Evolutionary conservation across 2,113 vertebrate species (phyloP), one percentile per base, ranked within the genome.

Genomic region (Oncorhynchus kisutch): DNA sequence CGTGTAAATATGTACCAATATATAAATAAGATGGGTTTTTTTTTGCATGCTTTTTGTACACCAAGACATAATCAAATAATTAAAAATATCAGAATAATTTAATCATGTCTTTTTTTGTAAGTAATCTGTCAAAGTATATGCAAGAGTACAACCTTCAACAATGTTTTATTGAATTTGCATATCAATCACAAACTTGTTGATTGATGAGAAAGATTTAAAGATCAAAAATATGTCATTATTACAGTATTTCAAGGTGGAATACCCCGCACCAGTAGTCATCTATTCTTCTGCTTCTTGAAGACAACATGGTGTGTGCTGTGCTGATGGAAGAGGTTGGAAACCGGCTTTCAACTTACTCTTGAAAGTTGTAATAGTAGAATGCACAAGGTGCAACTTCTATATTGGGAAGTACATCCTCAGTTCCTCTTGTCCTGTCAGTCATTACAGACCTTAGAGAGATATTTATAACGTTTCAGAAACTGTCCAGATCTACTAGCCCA

Each of bases 41-140:
- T 39, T 94, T 93, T 92, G 93, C 93, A 94, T 94, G 93, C 89
- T 89, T 95, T 93, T 95, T 94, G 89, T 94, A 95, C 87, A 89
- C 77, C 69, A 87, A 83, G 82, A 91, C 79, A 87, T 16, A 51
- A 51, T 51, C 3, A 78, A 83, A 84, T 71, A 89, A 91, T 85
- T 91, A 91, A 84, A 83, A 39, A 8, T 27, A 70, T 66, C 49
- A 39, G 13, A 69, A 73, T 57, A 51, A 25, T 59, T 57, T 20
- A 22, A 67, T 67, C 3, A 31, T 7, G 14, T 25, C 1, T 31
- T 67, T 67, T 60, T 75, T 9, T 39, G 27, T 57, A 51, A 66
- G 31, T 67, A 13, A 39, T 8, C 34, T 8, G 34, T 66, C 5
- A 18, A 34, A 8, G 16, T 2, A 7, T 72, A 13, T 27, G 27